Conservation (phyloP, 2,888 invertebrate genomes). For the Amblyteles armatorius region DNA sequence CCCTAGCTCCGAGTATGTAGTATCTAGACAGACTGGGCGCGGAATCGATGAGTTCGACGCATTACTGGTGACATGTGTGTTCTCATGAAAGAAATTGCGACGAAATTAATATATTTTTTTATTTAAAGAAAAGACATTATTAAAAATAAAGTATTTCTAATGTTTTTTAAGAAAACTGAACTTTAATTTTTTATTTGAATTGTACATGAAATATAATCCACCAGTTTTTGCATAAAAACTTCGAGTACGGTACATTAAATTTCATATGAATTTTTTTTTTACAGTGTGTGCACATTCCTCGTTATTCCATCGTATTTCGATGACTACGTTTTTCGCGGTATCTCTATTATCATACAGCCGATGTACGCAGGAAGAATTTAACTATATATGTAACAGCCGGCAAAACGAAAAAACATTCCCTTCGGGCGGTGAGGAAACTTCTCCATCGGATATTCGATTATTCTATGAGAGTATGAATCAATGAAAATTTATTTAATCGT, state of each 20-base stretch:
- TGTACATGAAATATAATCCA: too few relatives aligned
- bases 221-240: too few relatives aligned
- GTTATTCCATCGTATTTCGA: neutral
- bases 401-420: neutral
- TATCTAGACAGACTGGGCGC: too few relatives aligned
- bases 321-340: neutral
- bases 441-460: neutral
- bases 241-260: too few relatives aligned
- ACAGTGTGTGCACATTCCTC: neutral
- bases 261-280: too few relatives aligned
- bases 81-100: neutral
- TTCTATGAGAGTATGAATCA: neutral
- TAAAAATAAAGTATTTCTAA: too few relatives aligned
- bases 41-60: neutral
- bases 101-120: neutral
- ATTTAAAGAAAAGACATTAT: neutral
- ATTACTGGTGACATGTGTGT: too few relatives aligned
- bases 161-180: too few relatives aligned
- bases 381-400: neutral
- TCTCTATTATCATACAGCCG: neutral
- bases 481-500: neutral
- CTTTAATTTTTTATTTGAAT: neutral
- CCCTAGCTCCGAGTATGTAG: too few relatives aligned
- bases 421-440: neutral
- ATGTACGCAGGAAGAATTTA: neutral